These are phyloP conservation scores for Pachyseris speciosa DNA, from an alignment of 64 coral and sea anemone genomes.

Conservation along the genomic window DNA sequence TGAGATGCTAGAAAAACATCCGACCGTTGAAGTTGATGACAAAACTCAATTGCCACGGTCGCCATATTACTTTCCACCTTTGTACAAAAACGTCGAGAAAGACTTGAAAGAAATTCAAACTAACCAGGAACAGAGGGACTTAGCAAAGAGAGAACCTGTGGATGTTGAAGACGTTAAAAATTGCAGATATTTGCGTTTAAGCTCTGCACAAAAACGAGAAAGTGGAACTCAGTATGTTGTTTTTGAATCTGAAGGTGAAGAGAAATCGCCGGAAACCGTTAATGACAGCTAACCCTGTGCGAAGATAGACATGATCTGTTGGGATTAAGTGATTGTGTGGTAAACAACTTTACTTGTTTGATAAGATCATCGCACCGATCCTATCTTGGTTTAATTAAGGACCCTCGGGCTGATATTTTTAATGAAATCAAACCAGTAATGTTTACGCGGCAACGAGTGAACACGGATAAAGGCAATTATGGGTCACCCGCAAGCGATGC, in stretches of 20 bases:
- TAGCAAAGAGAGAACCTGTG: constrained; percentile 6
- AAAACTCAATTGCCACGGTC: neutral
- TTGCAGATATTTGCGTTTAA: constrained; percentile 27
- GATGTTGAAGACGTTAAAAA: neutral
- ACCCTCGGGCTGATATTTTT: too few relatives aligned
- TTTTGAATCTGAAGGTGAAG: neutral
- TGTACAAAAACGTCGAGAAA: constrained; percentile 25
- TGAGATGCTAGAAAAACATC: neutral
- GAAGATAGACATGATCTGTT: too few relatives aligned
- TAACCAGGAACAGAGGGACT: neutral
- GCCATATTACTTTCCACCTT: constrained; percentile 40
- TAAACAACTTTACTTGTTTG: too few relatives aligned
- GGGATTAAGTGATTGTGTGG: too few relatives aligned
- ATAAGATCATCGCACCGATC: too few relatives aligned
- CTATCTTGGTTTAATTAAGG: too few relatives aligned
- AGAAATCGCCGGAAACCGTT: neutral
- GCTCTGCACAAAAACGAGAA: neutral
- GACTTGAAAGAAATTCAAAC: constrained; percentile 26
- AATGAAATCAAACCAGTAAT: too few relatives aligned
- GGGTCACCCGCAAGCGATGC: too few relatives aligned
- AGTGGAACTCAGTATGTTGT: neutral
- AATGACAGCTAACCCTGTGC: neutral
- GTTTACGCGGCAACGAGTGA: too few relatives aligned
- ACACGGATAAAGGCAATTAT: too few relatives aligned
- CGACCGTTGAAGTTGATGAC: neutral